Evolutionary conservation across 2,113 vertebrate genomes (phyloP).

Genomic region (Hoplias malabaricus): DNA sequence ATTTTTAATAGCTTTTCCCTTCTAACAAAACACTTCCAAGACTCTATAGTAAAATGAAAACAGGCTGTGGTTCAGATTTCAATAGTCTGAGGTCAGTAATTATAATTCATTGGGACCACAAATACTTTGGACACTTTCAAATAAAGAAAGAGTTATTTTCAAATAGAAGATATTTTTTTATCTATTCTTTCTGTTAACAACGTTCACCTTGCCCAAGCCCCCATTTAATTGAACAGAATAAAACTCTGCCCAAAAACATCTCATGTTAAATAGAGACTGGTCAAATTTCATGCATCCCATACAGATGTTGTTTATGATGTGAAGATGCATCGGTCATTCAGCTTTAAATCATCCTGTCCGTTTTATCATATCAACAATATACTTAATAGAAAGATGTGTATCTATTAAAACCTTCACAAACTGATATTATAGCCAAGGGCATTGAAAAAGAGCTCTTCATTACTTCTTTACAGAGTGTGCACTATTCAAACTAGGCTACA

Average conservation of each 20-base stretch:
- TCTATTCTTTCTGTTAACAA: not conserved
- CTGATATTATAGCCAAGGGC: not conserved
- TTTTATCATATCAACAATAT: not conserved
- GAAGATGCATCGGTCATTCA: not conserved
- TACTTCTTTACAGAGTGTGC: too few species aligned
- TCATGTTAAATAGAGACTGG: not conserved
- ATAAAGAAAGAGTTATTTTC: not conserved
- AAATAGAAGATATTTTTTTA: not conserved
- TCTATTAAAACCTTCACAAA: not conserved
- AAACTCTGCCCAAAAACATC: not conserved
- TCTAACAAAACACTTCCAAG: slow-evolving; percentile 53
- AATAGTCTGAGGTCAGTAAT: slow-evolving; percentile 56
- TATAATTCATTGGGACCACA: slow-evolving; percentile 50
- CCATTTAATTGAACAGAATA: not conserved
- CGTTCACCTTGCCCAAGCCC: not conserved
- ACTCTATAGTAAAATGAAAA: slow-evolving; percentile 51
- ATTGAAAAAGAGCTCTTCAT: not conserved
- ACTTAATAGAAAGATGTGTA: not conserved
- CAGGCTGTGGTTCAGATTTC: slow-evolving; percentile 45
- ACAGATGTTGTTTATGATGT: not conserved
- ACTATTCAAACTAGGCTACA: too few species aligned
- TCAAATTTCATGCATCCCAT: not conserved
- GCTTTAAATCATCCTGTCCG: not conserved
- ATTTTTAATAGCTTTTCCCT: slow-evolving; percentile 61
- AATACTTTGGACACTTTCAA: slow-evolving; percentile 22